Percentiles rank a stretch among this genome's conserved stretches.
Conservation (phyloP, 2,113 vertebrate genomes). For the Sterna hirundo region DNA sequence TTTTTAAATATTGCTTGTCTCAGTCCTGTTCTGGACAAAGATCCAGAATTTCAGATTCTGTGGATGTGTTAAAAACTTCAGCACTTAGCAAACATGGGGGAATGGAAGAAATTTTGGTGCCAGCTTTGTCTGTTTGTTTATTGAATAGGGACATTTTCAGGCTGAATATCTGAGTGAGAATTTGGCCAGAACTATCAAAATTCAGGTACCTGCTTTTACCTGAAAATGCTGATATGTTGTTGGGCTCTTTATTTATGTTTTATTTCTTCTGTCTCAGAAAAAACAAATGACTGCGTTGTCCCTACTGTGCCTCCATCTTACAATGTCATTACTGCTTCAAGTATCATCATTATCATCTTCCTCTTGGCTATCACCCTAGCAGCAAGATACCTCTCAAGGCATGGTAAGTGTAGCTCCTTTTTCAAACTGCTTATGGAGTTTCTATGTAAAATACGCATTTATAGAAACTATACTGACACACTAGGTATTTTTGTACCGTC, state of each 20-base stretch:
- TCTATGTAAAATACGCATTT: not conserved
- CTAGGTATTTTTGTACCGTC: not conserved
- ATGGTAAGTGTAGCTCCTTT: conserved; percentile 37
- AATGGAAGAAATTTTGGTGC: not conserved
- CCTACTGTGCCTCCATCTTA: not conserved
- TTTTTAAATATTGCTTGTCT: not conserved
- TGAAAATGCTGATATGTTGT: not conserved
- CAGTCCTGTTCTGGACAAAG: not conserved
- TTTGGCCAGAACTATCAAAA: not conserved
- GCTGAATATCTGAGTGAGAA: not conserved
- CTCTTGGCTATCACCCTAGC: conserved; percentile 10
- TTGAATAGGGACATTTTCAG: not conserved
- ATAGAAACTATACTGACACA: not conserved
- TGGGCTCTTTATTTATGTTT: not conserved
- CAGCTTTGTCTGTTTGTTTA: not conserved
- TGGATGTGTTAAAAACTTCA: not conserved
- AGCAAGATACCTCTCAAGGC: conserved; percentile 16
- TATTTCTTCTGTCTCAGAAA: conserved; percentile 33
- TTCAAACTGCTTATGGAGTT: not conserved
- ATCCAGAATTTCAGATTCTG: not conserved
- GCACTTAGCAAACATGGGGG: not conserved
- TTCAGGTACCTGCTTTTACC: not conserved
- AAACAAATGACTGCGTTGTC: not conserved
- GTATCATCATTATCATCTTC: conserved; percentile 21
- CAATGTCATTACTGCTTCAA: conserved; percentile 33